phyloP scores from a whole-genome alignment of 1,140 invertebrate genomes.

The Dufourea novaeangliae region DNA sequence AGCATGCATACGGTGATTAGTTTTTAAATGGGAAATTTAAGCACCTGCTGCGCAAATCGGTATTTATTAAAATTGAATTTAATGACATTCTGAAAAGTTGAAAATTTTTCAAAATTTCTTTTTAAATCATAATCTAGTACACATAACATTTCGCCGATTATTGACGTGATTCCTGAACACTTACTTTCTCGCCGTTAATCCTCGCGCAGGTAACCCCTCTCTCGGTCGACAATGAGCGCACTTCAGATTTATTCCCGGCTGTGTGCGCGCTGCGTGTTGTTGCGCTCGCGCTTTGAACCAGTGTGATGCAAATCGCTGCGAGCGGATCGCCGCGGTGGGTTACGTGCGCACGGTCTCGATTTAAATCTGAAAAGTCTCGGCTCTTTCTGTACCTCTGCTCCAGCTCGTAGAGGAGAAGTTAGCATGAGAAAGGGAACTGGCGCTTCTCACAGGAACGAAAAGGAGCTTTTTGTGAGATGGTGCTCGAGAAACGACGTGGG shows the following conservation, averaged over 20 bases:
- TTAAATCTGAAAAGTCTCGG: constrained; percentile 68
- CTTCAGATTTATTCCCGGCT: constrained; percentile 11
- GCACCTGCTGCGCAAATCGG: neutral
- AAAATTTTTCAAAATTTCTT: no score
- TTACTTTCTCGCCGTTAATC: constrained; percentile 18
- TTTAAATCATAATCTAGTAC: no score
- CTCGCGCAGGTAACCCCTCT: constrained; percentile 20
- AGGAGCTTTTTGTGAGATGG: constrained; percentile 10
- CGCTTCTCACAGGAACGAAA: constrained; percentile 16
- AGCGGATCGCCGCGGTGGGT: constrained; percentile 40
- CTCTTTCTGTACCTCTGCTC: constrained; percentile 38
- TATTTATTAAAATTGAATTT: neutral
- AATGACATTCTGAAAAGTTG: constrained; percentile 24
- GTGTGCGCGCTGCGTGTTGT: constrained; percentile 11
- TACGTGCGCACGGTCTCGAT: constrained; percentile 52
- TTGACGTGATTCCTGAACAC: neutral
- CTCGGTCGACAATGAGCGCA: constrained; percentile 22
- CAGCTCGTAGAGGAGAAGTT: constrained; percentile 45
- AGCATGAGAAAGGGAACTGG: constrained; percentile 58
- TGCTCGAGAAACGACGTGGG: constrained; percentile 29
- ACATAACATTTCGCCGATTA: neutral
- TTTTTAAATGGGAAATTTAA: constrained; percentile 43
- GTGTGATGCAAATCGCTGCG: constrained; percentile 60
- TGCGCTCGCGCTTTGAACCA: constrained; percentile 32
- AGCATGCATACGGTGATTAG: no score